A percentile compares a stretch with the other conserved stretches of the same genome.
Conservation (phyloP, 2,113 vertebrate species). For the Seriola rivoliana region DNA sequence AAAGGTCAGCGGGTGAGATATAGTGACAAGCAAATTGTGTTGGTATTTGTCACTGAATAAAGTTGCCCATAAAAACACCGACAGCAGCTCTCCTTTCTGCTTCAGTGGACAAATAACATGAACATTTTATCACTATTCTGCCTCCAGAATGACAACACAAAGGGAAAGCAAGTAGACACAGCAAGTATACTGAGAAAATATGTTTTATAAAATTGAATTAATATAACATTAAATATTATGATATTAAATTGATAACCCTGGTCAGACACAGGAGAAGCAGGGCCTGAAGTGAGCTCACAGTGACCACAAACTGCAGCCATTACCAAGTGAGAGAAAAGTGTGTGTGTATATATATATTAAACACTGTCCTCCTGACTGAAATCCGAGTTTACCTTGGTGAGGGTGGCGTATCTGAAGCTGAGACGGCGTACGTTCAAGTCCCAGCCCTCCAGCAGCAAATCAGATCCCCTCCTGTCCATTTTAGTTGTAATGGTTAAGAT, state of each 20-base stretch:
- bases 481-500: slow-evolving; percentile 28
- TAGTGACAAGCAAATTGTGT: slow-evolving; percentile 42
- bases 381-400: slow-evolving; percentile 75
- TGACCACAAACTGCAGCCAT: too few relatives aligned
- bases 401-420: slow-evolving; percentile 63
- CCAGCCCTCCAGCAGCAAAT: slow-evolving; percentile 49
- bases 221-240: too few relatives aligned
- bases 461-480: slow-evolving; percentile 32
- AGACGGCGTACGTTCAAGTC: slow-evolving; percentile 33
- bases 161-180: neutral
- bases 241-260: too few relatives aligned
- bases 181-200: too few relatives aligned
- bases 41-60: slow-evolving; percentile 49
- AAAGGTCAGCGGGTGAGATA: slow-evolving; percentile 68
- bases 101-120: slow-evolving; percentile 26
- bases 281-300: too few relatives aligned
- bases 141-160: neutral
- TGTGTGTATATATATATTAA: too few relatives aligned
- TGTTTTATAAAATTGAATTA: too few relatives aligned
- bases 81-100: slow-evolving; percentile 23
- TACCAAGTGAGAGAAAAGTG: too few relatives aligned
- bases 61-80: slow-evolving; percentile 45
- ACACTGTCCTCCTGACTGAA: too few relatives aligned
- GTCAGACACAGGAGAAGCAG: too few relatives aligned
- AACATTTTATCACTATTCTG: neutral